Percentiles rank a stretch among this genome's conserved stretches.
These are phyloP conservation scores for Theodoxus fluviatilis DNA, from an alignment of 2,888 invertebrate species.

Conservation along the genomic window DNA sequence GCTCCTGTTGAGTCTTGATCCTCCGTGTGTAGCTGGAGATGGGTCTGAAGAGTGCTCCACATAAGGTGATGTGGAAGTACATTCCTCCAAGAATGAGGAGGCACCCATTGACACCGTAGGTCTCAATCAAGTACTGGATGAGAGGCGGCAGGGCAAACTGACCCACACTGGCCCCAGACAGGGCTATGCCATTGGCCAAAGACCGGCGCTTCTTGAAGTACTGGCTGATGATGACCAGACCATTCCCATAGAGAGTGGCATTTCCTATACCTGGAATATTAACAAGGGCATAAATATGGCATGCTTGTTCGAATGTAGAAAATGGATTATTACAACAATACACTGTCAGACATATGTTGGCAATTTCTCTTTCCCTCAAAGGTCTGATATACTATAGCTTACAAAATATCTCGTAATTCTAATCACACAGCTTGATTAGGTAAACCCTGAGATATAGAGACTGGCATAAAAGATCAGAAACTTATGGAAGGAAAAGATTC, in stretches of 20 bases:
- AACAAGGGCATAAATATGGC: not conserved
- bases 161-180: slow-evolving; percentile 56
- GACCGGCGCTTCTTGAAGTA: slow-evolving; percentile 51
- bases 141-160: slow-evolving; percentile 53
- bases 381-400: too few species aligned
- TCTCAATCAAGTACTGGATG: slow-evolving; percentile 48
- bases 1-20: too few species aligned
- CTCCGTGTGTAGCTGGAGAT: slow-evolving; percentile 36
- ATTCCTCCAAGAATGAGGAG: slow-evolving; percentile 40
- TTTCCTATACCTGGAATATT: slow-evolving; percentile 49
- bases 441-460: too few species aligned
- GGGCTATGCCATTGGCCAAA: slow-evolving; percentile 50
- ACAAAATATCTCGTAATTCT: too few species aligned
- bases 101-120: slow-evolving; percentile 37
- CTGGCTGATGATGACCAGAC: slow-evolving; percentile 49
- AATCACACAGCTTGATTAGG: too few species aligned
- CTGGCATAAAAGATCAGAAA: too few species aligned
- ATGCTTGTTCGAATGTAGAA: not conserved
- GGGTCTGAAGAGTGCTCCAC: slow-evolving; percentile 47
- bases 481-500: too few species aligned
- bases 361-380: too few species aligned
- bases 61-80: slow-evolving; percentile 41
- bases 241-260: slow-evolving; percentile 53
- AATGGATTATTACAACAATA: not conserved
- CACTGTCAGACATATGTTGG: not conserved